Evolutionary conservation across 2,888 invertebrate species (phyloP).

Genomic region (Scaeva pyrastri): DNA sequence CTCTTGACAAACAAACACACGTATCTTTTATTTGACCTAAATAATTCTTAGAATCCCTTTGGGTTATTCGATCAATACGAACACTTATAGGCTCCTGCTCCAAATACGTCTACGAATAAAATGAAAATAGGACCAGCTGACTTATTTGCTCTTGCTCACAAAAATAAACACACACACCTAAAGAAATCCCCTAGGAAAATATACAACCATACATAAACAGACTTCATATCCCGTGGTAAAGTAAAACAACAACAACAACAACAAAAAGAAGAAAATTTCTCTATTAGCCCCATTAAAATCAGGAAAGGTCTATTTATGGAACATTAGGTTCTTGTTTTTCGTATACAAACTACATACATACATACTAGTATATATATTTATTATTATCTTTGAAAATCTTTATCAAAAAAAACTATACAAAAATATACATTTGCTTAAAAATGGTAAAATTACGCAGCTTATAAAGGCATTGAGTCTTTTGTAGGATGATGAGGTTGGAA

Average conservation of each 20-base stretch:
- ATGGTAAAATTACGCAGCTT: constrained; percentile 6
- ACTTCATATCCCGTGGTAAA: too few relatives aligned
- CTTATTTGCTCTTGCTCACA: constrained; percentile 19
- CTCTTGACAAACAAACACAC: neutral
- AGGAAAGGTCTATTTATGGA: constrained; percentile 52
- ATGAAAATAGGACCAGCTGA: constrained; percentile 20
- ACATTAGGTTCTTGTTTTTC: constrained; percentile 33
- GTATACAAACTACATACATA: neutral
- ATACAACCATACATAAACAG: too few relatives aligned
- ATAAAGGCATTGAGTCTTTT: neutral
- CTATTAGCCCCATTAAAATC: constrained; percentile 39
- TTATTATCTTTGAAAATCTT: constrained; percentile 4
- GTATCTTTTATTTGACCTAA: constrained; percentile 18
- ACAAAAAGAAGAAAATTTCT: constrained; percentile 27
- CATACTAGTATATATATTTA: too few relatives aligned
- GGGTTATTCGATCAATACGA: constrained; percentile 18
- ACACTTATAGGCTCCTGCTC: neutral
- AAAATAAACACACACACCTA: neutral
- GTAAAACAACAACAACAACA: too few relatives aligned
- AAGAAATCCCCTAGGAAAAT: neutral
- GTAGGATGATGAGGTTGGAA: neutral
- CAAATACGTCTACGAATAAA: neutral
- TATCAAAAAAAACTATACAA: constrained; percentile 1
- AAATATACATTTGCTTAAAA: neutral
- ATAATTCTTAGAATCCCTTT: constrained; percentile 22